Evolutionary conservation across 1,140 invertebrate genomes (phyloP).

Genomic region (Ceratoteleas bidentatus): DNA sequence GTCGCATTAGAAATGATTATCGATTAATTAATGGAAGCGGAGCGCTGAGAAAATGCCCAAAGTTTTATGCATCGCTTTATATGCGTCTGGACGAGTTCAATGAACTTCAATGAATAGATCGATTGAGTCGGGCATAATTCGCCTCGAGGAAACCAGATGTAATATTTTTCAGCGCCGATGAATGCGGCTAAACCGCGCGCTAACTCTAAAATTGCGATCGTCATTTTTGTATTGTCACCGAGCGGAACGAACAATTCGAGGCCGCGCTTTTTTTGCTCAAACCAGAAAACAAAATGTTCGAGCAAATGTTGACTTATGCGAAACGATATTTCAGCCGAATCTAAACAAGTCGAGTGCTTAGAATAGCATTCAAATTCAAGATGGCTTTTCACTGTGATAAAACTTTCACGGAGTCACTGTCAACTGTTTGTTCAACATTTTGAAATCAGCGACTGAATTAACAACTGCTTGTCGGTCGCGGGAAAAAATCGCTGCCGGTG

Average conservation of each 20-base stretch:
- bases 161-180: constrained; percentile 59
- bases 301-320: constrained; percentile 47
- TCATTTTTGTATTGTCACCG: constrained; percentile 1
- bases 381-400: constrained; percentile 53
- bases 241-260: not conserved
- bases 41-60: constrained; percentile 61
- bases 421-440: constrained; percentile 59
- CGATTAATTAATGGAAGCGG: constrained; percentile 63
- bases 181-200: not conserved
- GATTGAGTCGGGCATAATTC: constrained; percentile 64
- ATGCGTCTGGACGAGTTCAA: constrained; percentile 65
- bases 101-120: constrained; percentile 68
- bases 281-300: not conserved
- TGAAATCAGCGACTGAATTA: constrained; percentile 41
- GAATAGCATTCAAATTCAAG: constrained; percentile 50
- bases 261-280: not conserved
- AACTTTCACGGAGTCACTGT: constrained; percentile 45
- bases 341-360: constrained; percentile 50
- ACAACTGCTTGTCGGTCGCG: too few relatives aligned
- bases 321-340: constrained; percentile 48
- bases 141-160: constrained; percentile 66
- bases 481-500: constrained; percentile 15
- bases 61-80: constrained; percentile 62
- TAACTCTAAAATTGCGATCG: constrained; percentile 15
- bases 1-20: constrained; percentile 59